These are phyloP conservation scores for Ptilonorhynchus violaceus DNA, from an alignment of 2,113 vertebrate species.

Conservation along the genomic window DNA sequence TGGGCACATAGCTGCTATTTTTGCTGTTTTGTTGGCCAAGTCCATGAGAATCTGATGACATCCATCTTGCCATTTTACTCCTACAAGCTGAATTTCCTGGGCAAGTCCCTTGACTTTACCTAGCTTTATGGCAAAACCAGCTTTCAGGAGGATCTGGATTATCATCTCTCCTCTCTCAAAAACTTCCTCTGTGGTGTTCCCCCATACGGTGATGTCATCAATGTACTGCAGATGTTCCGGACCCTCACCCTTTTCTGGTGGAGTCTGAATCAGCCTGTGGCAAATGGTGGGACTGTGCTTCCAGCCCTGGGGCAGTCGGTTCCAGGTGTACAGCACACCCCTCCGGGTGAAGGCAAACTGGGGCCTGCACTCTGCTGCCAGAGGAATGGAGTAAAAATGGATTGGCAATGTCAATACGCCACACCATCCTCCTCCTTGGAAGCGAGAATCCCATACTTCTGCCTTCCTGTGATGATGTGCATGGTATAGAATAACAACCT, in stretches of 20 bases:
- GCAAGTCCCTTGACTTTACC: neutral
- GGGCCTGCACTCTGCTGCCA: neutral
- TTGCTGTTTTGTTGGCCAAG: neutral
- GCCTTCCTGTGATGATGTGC: neutral
- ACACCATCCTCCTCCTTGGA: neutral
- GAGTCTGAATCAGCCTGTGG: neutral
- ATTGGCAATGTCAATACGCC: too few species aligned
- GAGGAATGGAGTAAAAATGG: neutral
- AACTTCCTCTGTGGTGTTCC: neutral
- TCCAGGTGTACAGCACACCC: accelerated
- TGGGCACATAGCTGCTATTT: neutral
- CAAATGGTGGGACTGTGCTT: neutral
- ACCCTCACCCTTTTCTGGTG: neutral
- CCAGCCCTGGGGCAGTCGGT: neutral
- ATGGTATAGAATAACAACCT: too few species aligned
- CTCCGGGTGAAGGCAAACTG: neutral
- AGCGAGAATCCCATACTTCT: neutral
- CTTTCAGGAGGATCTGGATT: neutral
- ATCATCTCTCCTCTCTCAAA: neutral
- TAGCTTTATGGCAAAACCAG: neutral
- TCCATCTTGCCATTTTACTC: neutral
- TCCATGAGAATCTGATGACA: neutral
- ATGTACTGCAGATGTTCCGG: neutral
- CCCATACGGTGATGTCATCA: accelerated
- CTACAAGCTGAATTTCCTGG: neutral